phyloP scores from a whole-genome alignment of 1,140 invertebrate genomes.

The Campoletis sonorensis region DNA sequence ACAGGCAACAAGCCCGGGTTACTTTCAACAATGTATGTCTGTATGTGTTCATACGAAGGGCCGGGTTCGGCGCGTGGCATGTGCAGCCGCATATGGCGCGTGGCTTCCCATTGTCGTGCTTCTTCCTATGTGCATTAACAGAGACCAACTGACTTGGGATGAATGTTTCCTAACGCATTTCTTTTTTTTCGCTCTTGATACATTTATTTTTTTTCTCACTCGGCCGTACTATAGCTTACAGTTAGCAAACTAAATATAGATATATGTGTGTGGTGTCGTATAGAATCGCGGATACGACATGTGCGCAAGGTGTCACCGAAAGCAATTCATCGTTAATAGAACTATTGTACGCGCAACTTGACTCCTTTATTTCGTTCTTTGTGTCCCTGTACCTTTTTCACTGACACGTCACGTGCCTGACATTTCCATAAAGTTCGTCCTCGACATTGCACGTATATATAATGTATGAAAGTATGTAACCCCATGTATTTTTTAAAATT shows the following conservation, averaged over 20 bases:
- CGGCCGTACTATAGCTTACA: background rate
- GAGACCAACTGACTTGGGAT: constrained; percentile 64
- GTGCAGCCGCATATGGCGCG: constrained; percentile 70
- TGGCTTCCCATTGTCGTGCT: constrained; percentile 69
- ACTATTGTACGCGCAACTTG: constrained; percentile 38
- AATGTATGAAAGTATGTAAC: background rate
- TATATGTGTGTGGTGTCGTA: background rate
- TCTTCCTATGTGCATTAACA: constrained; percentile 48
- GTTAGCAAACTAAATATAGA: background rate
- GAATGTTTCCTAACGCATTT: constrained; percentile 23
- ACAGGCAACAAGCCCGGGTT: constrained; percentile 44
- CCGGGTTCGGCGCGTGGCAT: constrained; percentile 59
- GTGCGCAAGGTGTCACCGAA: constrained; percentile 50
- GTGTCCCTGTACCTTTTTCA: background rate
- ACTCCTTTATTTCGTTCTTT: constrained; percentile 27
- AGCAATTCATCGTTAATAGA: constrained; percentile 45
- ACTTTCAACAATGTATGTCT: background rate
- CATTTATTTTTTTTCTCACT: constrained; percentile 28
- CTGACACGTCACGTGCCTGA: constrained; percentile 23
- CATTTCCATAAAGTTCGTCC: constrained; percentile 18
- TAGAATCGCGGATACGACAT: constrained; percentile 42
- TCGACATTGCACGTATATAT: background rate
- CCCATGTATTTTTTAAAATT: background rate
- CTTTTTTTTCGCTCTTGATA: constrained; percentile 14
- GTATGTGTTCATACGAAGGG: background rate